phyloP scores from a whole-genome alignment of 2,797 vertebrate genomes.

The Rhinoraja longicauda region DNA sequence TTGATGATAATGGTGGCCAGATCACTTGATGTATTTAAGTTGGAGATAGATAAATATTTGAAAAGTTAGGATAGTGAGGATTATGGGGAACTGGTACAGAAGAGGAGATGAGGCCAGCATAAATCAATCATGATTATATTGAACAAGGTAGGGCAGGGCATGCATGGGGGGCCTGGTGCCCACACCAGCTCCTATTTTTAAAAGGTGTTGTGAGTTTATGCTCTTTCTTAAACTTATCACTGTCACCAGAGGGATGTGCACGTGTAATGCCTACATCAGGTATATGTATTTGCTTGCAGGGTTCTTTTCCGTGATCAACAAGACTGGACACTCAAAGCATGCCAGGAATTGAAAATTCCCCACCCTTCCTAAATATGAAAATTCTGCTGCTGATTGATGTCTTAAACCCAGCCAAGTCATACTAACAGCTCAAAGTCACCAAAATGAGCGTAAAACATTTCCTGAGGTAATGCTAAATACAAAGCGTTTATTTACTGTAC shows the following conservation, averaged over 20 bases:
- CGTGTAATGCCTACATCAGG: not conserved
- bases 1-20: too few relatives aligned
- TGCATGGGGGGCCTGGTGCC: too few relatives aligned
- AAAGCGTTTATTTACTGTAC: not conserved
- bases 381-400: not conserved
- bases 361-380: not conserved
- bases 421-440: not conserved
- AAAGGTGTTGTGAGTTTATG: not conserved
- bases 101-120: too few relatives aligned
- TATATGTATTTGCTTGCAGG: not conserved
- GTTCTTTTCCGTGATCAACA: not conserved
- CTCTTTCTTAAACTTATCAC: not conserved
- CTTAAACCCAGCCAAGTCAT: conserved; percentile 5
- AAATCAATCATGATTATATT: too few relatives aligned
- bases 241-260: not conserved
- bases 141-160: too few relatives aligned
- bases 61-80: too few relatives aligned
- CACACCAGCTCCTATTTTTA: too few relatives aligned
- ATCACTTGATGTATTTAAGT: too few relatives aligned
- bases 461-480: not conserved
- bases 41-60: too few relatives aligned
- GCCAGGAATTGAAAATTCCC: not conserved
- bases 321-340: not conserved
- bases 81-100: too few relatives aligned
- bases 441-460: not conserved